These are phyloP conservation scores for Poecilobothrus nobilitatus DNA, from an alignment of 2,888 invertebrate genomes.

Conservation along the genomic window DNA sequence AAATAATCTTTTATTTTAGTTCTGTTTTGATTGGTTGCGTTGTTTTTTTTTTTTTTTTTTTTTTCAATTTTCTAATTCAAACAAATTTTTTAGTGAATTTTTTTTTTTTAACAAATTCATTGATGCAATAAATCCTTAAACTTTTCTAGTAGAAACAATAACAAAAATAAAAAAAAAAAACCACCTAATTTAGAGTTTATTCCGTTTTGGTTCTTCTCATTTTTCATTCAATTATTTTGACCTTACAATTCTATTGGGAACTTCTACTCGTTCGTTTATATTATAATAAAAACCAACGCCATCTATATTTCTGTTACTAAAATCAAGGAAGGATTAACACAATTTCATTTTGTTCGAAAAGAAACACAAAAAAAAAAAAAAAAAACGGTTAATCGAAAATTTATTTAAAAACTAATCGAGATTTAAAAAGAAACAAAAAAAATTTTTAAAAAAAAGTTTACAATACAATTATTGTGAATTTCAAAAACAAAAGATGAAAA, in stretches of 20 bases:
- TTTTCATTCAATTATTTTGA: too few relatives aligned
- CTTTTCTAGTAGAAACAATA: background rate
- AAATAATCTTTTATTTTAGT: background rate
- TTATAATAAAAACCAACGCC: background rate
- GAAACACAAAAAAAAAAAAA: background rate
- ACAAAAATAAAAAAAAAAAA: too few relatives aligned
- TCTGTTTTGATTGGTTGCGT: background rate
- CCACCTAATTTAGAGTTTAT: too few relatives aligned
- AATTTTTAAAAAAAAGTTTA: too few relatives aligned
- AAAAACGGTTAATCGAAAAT: background rate
- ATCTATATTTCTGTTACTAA: background rate
- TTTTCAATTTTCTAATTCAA: background rate
- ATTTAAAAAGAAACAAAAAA: background rate
- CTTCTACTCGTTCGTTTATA: too few relatives aligned
- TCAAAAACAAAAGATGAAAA: too few relatives aligned
- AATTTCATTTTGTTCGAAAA: background rate
- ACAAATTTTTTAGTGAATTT: background rate
- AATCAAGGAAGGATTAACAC: background rate
- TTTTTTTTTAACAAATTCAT: background rate
- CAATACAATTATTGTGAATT: too few relatives aligned
- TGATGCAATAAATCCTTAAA: conserved; percentile 1
- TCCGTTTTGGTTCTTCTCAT: too few relatives aligned
- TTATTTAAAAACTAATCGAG: background rate
- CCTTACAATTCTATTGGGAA: too few relatives aligned
- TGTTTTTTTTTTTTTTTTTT: too few relatives aligned